These are phyloP conservation scores for Zaprionus camerounensis DNA, from an alignment of 1,140 invertebrate species.

Conservation along the genomic window DNA sequence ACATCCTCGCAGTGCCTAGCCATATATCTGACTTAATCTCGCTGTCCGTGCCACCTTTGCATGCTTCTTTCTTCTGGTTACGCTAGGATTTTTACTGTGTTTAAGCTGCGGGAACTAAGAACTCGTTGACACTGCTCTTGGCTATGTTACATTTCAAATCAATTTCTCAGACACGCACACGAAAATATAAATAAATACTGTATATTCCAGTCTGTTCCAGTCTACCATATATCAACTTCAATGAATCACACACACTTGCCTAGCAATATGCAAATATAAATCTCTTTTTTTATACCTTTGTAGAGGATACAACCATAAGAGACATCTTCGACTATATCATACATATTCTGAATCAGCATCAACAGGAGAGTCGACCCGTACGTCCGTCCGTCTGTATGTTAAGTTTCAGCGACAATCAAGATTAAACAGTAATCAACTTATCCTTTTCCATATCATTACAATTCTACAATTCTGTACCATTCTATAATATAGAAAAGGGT, in stretches of 20 bases:
- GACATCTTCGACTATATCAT: too few species aligned
- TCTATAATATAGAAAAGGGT: too few species aligned
- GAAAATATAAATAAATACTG: slow-evolving; percentile 10
- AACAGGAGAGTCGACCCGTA: too few species aligned
- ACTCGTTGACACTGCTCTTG: slow-evolving; percentile 50
- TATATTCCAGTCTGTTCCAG: slow-evolving; percentile 32
- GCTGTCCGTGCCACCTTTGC: slow-evolving; percentile 27
- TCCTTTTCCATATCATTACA: too few species aligned
- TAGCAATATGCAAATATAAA: neutral
- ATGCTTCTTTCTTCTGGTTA: slow-evolving; percentile 16
- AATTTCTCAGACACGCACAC: slow-evolving; percentile 36
- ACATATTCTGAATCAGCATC: too few species aligned
- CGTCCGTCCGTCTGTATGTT: too few species aligned
- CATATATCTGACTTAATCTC: slow-evolving; percentile 41
- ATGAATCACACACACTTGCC: neutral
- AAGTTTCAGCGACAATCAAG: too few species aligned
- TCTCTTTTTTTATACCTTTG: slow-evolving; percentile 10
- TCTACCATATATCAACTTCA: too few species aligned
- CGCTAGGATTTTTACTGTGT: slow-evolving; percentile 19
- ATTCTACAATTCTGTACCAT: too few species aligned
- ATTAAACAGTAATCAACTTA: too few species aligned
- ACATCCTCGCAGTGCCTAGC: slow-evolving; percentile 29
- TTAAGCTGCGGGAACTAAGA: slow-evolving; percentile 44
- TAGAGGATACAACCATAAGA: too few species aligned
- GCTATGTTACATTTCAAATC: slow-evolving; percentile 75